These are phyloP conservation scores for Neria commutata DNA, from an alignment of 2,888 invertebrate species.

Conservation along the genomic window DNA sequence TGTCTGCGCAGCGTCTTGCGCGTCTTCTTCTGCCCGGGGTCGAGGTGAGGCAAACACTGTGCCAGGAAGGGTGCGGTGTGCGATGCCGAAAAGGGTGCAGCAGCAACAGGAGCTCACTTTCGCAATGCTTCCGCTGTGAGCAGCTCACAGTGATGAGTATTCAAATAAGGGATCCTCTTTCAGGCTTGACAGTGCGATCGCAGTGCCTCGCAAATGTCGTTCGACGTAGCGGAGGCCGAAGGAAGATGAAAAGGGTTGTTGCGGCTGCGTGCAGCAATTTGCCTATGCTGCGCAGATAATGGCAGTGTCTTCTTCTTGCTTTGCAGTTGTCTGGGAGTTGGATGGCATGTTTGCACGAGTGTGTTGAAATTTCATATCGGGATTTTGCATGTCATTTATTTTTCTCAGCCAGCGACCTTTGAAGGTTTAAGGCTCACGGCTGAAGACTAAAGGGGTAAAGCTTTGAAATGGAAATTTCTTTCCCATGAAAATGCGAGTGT, in stretches of 20 bases:
- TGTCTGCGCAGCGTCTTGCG: constrained; percentile 49
- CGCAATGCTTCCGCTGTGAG: constrained; percentile 30
- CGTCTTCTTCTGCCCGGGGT: constrained; percentile 23
- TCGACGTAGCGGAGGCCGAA: constrained; percentile 22
- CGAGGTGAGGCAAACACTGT: constrained; percentile 1
- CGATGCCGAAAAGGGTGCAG: constrained; percentile 33
- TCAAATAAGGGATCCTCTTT: constrained; percentile 50
- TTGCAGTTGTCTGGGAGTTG: constrained; percentile 43
- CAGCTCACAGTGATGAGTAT: constrained; percentile 49
- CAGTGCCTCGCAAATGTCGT: constrained; percentile 25
- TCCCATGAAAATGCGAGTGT: constrained; percentile 53
- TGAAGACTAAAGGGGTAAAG: constrained; percentile 35
- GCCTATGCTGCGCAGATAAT: constrained; percentile 43
- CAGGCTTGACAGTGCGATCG: constrained; percentile 11
- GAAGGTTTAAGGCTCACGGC: neutral
- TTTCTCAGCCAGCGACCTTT: constrained; percentile 40
- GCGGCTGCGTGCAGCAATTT: constrained; percentile 41
- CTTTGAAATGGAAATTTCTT: constrained; percentile 39
- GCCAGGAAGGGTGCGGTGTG: neutral
- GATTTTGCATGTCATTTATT: constrained; percentile 57
- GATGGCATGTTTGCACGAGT: constrained; percentile 45
- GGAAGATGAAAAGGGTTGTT: constrained; percentile 38
- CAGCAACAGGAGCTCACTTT: too few species aligned
- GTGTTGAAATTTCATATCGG: constrained; percentile 26
- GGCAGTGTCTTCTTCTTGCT: constrained; percentile 35